These are phyloP conservation scores for Microplitis mediator DNA, from an alignment of 1,140 invertebrate genomes.

Conservation along the genomic window DNA sequence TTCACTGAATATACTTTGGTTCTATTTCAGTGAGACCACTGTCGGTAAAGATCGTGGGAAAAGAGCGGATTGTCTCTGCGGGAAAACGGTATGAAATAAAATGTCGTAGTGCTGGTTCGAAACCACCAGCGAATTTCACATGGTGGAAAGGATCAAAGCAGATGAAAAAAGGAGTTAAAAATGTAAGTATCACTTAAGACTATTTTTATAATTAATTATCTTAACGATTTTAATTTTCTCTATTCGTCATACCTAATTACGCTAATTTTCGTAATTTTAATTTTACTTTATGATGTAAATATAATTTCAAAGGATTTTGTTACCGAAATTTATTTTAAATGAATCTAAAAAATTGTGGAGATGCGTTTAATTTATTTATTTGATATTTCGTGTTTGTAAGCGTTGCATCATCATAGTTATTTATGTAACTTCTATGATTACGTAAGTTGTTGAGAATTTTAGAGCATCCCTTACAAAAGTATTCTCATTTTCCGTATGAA, in stretches of 20 bases:
- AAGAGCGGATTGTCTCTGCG: slow-evolving; percentile 64
- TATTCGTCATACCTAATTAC: neutral
- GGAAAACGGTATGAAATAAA: slow-evolving; percentile 67
- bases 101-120: slow-evolving; percentile 69
- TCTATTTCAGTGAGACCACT: slow-evolving; percentile 67
- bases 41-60: slow-evolving; percentile 63
- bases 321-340: no score
- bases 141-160: slow-evolving; percentile 69
- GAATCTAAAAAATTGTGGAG: no score
- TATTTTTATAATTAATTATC: neutral
- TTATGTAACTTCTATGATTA: neutral
- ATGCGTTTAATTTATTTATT: no score
- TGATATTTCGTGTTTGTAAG: no score
- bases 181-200: slow-evolving; percentile 54
- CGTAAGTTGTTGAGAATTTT: slow-evolving; percentile 5
- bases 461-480: neutral
- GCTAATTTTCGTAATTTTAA: no score
- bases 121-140: slow-evolving; percentile 69
- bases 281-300: neutral
- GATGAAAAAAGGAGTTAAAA: slow-evolving; percentile 59
- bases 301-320: no score
- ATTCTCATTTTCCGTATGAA: neutral
- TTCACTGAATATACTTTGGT: slow-evolving; percentile 1
- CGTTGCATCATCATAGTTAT: neutral
- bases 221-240: neutral